phyloP scores from a whole-genome alignment of 2,888 invertebrate species.

The Spodoptera picta region DNA sequence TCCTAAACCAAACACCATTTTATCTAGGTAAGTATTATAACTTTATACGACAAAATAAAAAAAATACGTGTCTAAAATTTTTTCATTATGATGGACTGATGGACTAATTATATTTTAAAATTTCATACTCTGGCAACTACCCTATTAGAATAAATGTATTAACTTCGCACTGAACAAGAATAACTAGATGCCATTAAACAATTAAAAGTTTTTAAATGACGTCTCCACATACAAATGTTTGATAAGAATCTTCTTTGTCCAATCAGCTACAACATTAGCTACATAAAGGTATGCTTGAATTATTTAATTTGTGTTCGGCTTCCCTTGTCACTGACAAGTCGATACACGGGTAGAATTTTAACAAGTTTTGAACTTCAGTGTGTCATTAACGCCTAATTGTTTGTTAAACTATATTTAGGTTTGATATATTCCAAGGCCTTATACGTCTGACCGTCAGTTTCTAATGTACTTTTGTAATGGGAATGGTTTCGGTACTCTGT shows the following conservation, averaged over 20 bases:
- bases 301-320: slow-evolving; percentile 31
- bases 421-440: slow-evolving; percentile 26
- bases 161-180: too few species aligned
- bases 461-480: background rate
- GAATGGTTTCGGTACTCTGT: background rate
- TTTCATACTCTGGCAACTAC: too few species aligned
- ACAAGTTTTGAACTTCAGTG: slow-evolving; percentile 26
- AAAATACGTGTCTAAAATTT: too few species aligned
- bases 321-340: slow-evolving; percentile 40
- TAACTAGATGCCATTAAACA: too few species aligned
- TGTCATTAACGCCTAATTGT: slow-evolving; percentile 41
- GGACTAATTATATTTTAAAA: too few species aligned
- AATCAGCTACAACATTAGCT: slow-evolving; percentile 22
- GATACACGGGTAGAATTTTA: slow-evolving; percentile 48
- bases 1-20: too few species aligned
- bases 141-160: too few species aligned
- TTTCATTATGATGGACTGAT: too few species aligned
- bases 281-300: slow-evolving; percentile 34
- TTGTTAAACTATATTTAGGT: slow-evolving; percentile 33
- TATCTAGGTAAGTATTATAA: too few species aligned
- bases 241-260: background rate
- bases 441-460: slow-evolving; percentile 20
- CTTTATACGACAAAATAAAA: too few species aligned
- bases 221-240: too few species aligned
- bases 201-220: too few species aligned